Evolutionary conservation across 1,140 invertebrate genomes (phyloP).

Genomic region (Wasmannia auropunctata): DNA sequence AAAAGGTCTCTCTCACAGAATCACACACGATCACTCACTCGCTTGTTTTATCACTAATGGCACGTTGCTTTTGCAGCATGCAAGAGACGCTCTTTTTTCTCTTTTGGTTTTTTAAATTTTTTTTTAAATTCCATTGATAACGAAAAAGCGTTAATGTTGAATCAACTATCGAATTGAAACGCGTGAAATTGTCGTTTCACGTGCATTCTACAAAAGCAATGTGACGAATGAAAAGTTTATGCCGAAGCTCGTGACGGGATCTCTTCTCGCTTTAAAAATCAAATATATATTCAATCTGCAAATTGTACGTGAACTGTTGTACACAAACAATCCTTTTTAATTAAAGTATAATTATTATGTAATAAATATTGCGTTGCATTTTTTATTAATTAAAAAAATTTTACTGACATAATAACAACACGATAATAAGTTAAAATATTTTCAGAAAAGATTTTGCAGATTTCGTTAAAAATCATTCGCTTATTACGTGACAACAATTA

Average conservation of each 20-base stretch:
- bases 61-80: constrained; percentile 53
- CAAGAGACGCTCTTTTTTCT: constrained; percentile 25
- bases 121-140: constrained; percentile 10
- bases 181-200: constrained; percentile 31
- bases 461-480: background rate
- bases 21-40: constrained; percentile 65
- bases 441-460: background rate
- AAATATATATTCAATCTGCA: background rate
- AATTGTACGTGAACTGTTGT: background rate
- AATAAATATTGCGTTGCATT: background rate
- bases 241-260: constrained; percentile 38
- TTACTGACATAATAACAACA: background rate
- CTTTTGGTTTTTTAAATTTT: background rate
- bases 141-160: constrained; percentile 5
- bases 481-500: background rate
- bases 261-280: background rate
- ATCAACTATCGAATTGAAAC: constrained; percentile 35
- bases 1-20: constrained; percentile 78
- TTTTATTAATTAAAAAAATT: background rate
- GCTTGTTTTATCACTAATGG: constrained; percentile 51
- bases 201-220: constrained; percentile 79
- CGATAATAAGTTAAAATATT: background rate
- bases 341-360: background rate
- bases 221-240: constrained; percentile 73
- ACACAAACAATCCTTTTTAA: background rate